Base-by-base conservation (phyloP, 2,113 vertebrate species). In the Neodontobutis hainanensis region DNA sequence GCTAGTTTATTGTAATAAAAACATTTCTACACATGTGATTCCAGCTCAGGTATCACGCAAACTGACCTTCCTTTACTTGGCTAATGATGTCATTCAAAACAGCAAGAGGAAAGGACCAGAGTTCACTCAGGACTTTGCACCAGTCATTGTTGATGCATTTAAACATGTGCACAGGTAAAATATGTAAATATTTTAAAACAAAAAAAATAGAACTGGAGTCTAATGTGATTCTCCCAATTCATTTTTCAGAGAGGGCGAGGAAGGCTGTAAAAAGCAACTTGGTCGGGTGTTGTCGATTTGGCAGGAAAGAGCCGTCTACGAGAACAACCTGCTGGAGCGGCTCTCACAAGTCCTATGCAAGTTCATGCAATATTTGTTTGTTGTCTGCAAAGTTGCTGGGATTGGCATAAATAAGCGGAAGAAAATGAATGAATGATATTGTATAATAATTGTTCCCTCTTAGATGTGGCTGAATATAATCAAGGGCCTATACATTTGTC, bases 31-130 rank as follows among this genome's bases (percentile, higher is more conserved):
- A 8, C 67, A 5, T 34, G 19, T 81, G 59, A 75, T 8, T 51
- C 10, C 80, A 99, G 97, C 96, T 89, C 96, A 96, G 92, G 93
- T 95, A 57, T 95, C 95, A 56, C 94, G 97, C 74, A 99, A 99
- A 81, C 91, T 99, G 87, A 99, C 97, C 50, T 99, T 99, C 91
- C 91, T 99, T 32, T 99, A 99, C 88, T 88, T 99, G 92, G 97
- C 97, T 85, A 99, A 99, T 87, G 97, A 99, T 85, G 96, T 98
- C 85, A 99, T 99, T 89, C 97, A 99, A 87, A 99, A 99, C 93
- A 99, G 97, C 94, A 99, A 99, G 89, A 94, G 94, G 57, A 99
- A 99, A 92, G 97, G 97, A 70, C 97, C 97, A 6, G 97, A 99
- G 76, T 99, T 99, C 90, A 98, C 96, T 1, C 96, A 97, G 88